phyloP scores from a whole-genome alignment of 2,797 vertebrate species.

The Lithobates sylvaticus region DNA sequence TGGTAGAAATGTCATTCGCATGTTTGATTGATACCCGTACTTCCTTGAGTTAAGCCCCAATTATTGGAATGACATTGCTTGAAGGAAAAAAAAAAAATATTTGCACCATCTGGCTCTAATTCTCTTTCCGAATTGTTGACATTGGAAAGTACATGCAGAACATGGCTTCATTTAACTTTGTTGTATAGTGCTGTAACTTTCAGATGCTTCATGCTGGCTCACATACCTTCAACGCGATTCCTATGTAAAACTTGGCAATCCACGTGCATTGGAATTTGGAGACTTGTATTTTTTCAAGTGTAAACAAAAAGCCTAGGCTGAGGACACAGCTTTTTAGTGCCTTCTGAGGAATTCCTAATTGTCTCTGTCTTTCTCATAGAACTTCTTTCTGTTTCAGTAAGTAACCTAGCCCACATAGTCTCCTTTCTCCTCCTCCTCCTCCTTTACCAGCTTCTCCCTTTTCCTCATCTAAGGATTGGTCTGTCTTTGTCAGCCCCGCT shows the following conservation, averaged over 20 bases:
- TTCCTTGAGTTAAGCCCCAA: not conserved
- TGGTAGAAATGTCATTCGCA: not conserved
- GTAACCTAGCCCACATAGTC: conserved; percentile 48
- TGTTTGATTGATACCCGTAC: not conserved
- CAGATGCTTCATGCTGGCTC: conserved; percentile 20
- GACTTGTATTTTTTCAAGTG: not conserved
- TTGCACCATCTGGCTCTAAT: conserved; percentile 54
- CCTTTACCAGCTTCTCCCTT: conserved; percentile 10
- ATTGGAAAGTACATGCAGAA: conserved; percentile 29
- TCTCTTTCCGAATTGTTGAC: conserved; percentile 27
- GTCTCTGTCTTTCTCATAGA: conserved; percentile 38
- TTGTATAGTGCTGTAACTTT: conserved; percentile 10
- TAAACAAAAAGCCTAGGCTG: not conserved
- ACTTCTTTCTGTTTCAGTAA: conserved; percentile 55
- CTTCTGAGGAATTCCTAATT: conserved; percentile 14
- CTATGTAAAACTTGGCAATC: conserved; percentile 40
- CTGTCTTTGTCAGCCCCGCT: conserved; percentile 4
- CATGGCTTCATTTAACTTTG: conserved; percentile 14
- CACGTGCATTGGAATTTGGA: conserved; percentile 33
- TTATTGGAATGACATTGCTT: not conserved
- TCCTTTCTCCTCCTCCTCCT: conserved; percentile 45
- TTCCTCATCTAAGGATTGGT: conserved; percentile 50
- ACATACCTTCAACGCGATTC: conserved; percentile 28
- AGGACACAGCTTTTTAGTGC: conserved; percentile 3
- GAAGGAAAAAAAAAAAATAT: not conserved